Evolutionary conservation across 2,797 vertebrate genomes (phyloP), one percentile per base, ranked within the genome.

Genomic region (Serranus cabrilla): DNA sequence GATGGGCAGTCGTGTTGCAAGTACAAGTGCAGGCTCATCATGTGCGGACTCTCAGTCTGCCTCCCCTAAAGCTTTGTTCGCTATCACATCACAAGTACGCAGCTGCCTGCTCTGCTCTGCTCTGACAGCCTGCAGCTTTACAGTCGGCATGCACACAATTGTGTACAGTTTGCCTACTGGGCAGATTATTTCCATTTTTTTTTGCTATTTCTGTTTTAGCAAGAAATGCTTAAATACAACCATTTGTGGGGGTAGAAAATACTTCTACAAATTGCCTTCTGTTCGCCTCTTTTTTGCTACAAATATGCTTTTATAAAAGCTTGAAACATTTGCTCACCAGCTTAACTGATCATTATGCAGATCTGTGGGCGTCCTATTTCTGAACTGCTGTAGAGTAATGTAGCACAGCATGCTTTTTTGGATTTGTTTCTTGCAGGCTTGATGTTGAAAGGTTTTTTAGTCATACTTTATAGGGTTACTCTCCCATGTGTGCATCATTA

Each of bases 71-170:
- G 95, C 96, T 94, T 95, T 97, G 95, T 97, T 96, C 92, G 94
- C 96, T 96, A 95, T 96, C 95, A 92, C 96, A 94, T 94, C 96
- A 95, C 96, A 98, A 98, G 97, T 97, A 97, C 85, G 97, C 96
- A 74, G 78, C 76, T 77, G 63, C 79, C 69, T 71, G 71, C 57
- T 34, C 74, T 70, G 69, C 75, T 82, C 54, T 54, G 8, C 45
- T 68, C 31, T 76, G 45, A 61, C 51, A 67, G 94, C 94, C 92
- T 56, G 70, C 74, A 54, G 77, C 74, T 94, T 96, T 94, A 94
- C 94, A 94, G 90, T 91, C 63, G 77, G 74, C 88, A 80, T 80
- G 82, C 74, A 83, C 67, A 71, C 51, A 52, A 20, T 42, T 67
- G 56, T 50, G 54, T 77, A 57, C 52, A 71, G 27, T 72, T 84